Evolutionary conservation across 2,113 vertebrate species (phyloP), one percentile per base, ranked within the genome.

Genomic region (Gymnogyps californianus): DNA sequence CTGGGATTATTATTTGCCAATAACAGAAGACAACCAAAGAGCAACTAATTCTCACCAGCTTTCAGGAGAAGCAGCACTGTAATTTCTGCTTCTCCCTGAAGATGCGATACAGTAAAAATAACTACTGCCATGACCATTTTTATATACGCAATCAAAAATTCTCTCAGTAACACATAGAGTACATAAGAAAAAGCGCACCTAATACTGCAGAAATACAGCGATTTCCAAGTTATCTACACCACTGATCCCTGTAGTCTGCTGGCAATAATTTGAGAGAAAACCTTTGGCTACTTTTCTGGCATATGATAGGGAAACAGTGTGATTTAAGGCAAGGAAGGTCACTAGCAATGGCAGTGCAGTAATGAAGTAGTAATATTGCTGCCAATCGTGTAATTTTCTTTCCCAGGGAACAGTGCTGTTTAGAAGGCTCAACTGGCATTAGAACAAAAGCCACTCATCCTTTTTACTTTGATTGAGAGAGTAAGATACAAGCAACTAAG

Each of bases 21-120:
- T 76, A 87, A 82, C 65, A 90, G 55, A 83, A 84, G 76, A 78
- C 31, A 57, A 69, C 32, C 89, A 79, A 97, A 89, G 66, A 80
- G 75, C 46, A 91, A 77, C 54, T 62, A 57, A 91, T 81, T 92
- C 80, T 87, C 51, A 67, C 31, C 20, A 57, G 55, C 25, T 83
- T 66, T 72, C 59, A 75, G 52, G 78, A 96, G 44, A 54, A 87
- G 38, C 7, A 90, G 49, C 29, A 58, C 81, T 86, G 52, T 16
- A 72, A 91, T 94, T 91, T 96, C 77, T 91, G 40, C 75, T 89
- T 84, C 67, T 92, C 58, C 66, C 70, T 66, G 46, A 94, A 90
- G 84, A 89, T 83, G 65, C 0, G 31, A 77, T 44, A 67, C 65
- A 89, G 64, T 83, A 88, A 97, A 96, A 94, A 92, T 86, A 96